These are phyloP conservation scores for Bucco capensis DNA, from an alignment of 2,113 vertebrate genomes.

Conservation along the genomic window DNA sequence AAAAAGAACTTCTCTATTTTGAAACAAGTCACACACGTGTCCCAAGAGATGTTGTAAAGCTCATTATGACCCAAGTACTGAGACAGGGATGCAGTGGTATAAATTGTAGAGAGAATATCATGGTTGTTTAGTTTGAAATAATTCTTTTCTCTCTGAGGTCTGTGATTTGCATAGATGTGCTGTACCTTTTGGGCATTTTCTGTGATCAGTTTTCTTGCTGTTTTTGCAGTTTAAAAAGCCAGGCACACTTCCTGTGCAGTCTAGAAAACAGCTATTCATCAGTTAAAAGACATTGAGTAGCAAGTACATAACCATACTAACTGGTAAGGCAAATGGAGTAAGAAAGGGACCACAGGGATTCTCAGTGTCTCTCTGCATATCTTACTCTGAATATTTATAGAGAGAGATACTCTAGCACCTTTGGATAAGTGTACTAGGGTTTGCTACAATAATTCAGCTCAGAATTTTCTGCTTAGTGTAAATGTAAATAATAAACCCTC, in stretches of 20 bases:
- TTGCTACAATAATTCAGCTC: neutral
- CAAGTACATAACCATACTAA: neutral
- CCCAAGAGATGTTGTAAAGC: neutral
- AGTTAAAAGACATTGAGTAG: neutral
- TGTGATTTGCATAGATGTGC: neutral
- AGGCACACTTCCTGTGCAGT: neutral
- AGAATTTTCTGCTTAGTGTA: neutral
- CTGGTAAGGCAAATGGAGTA: neutral
- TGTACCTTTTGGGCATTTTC: neutral
- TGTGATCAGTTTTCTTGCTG: conserved; percentile 49
- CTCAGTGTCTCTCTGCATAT: neutral
- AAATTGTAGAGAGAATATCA: neutral
- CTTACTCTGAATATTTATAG: neutral
- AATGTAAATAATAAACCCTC: neutral
- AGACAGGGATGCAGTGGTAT: neutral
- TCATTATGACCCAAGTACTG: neutral
- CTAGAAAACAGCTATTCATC: neutral
- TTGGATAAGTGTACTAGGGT: neutral
- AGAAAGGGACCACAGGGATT: neutral
- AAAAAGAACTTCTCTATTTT: neutral
- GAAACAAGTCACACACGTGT: neutral
- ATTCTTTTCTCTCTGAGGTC: neutral
- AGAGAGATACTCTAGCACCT: neutral
- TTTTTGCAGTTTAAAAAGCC: conserved; percentile 33
- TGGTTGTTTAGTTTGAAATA: neutral